phyloP scores from a whole-genome alignment of 2,113 vertebrate genomes.

The Chaetodon trifascialis region DNA sequence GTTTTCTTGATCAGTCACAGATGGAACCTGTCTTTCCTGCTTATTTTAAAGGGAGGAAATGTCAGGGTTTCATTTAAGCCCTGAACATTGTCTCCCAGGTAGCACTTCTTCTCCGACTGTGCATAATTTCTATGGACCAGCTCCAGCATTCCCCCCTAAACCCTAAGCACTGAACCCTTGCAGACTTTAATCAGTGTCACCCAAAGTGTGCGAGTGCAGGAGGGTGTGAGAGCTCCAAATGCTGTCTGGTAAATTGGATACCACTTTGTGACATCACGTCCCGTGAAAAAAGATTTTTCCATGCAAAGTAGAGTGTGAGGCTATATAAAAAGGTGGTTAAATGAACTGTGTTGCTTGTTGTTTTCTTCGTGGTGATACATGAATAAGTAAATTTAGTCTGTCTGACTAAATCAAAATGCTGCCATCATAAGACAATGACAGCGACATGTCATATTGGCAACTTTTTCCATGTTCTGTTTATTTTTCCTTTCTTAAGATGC shows the following conservation, averaged over 20 bases:
- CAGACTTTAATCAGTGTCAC: background rate
- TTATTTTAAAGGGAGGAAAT: background rate
- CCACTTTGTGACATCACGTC: background rate
- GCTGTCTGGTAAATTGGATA: background rate
- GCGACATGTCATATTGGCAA: no score
- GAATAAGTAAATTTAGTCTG: no score
- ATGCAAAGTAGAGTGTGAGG: background rate
- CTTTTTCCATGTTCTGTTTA: no score
- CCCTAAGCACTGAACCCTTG: background rate
- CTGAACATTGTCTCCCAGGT: background rate
- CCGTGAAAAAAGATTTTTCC: background rate
- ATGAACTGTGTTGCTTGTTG: background rate
- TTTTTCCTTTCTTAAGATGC: no score
- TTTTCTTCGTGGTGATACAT: background rate
- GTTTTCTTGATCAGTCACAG: background rate
- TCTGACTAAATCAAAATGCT: no score
- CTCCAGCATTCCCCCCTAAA: background rate
- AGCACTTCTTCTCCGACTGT: background rate
- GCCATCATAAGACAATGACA: no score
- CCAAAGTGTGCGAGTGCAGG: background rate
- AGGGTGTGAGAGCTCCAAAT: background rate
- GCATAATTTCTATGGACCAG: background rate
- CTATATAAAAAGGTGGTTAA: background rate
- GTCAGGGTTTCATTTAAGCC: fast-evolving
- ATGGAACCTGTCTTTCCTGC: background rate